Conservation (phyloP, 2,113 vertebrate genomes). For the Chionomys nivalis region DNA sequence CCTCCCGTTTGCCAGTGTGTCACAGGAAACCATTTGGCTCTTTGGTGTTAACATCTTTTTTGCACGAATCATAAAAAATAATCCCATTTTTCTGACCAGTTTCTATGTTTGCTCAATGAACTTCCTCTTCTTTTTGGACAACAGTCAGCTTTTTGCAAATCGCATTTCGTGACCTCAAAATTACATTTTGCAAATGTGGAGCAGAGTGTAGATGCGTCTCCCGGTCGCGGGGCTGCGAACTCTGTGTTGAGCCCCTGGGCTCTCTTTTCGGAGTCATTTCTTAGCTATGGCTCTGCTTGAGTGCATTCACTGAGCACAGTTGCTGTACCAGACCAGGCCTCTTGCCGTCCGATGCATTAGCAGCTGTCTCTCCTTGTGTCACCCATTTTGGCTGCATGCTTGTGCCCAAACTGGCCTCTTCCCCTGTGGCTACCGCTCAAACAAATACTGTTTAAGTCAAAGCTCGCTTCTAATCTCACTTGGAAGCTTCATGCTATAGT, state of each 20-base stretch:
- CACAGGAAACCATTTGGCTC: neutral
- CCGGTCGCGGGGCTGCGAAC: neutral
- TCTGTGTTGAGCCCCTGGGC: neutral
- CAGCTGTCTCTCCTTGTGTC: neutral
- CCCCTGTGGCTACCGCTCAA: neutral
- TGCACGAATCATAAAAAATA: neutral
- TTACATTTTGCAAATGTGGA: neutral
- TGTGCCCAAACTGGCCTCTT: neutral
- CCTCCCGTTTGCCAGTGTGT: neutral
- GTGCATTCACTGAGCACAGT: neutral
- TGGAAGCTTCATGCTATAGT: neutral
- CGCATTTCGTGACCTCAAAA: neutral
- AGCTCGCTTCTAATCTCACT: neutral
- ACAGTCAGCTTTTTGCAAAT: neutral
- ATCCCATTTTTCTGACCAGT: neutral
- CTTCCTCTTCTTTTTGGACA: neutral
- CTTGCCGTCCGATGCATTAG: rapidly evolving
- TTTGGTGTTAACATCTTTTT: neutral
- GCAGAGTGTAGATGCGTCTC: neutral
- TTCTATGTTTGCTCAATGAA: neutral
- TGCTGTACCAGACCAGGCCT: neutral
- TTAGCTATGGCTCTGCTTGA: neutral
- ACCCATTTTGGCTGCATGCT: neutral
- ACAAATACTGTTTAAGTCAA: neutral
- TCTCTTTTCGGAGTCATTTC: neutral